Base-by-base conservation (phyloP, 2,888 invertebrate species). In the Axea sp. region DNA sequence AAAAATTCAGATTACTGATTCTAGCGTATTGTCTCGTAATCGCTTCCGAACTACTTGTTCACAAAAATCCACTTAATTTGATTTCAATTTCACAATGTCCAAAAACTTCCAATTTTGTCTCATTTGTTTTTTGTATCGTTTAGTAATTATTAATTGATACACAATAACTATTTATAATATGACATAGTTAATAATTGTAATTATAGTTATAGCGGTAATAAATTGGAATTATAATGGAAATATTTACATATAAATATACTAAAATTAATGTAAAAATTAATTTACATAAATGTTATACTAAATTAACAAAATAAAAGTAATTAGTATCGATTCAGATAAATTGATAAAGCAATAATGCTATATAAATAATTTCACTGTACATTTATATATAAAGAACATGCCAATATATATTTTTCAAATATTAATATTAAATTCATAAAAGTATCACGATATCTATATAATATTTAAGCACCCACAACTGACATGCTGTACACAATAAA, bases 391-490 rank as follows among this genome's bases (percentile, higher is more conserved):
- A 41, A 12, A 17, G 33, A 8, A 31, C 67, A 67, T 67, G 57
- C 55, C 19, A 67, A 49, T 33, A 41, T 39, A 33, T 39, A 31
- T 24, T 49, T 39, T 47, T 7, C 12, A 39, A 51, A 35, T 49
- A 57, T 31, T 14, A 6, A 39, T 12, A 49, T 15, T n/a, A 60
- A 14, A 39, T 28, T 22, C 5, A 9, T 7, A 43, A 43, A 51
- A 51, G 11, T 45, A 55, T 55, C 47, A 60, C 69, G 60, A 69
- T 69, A 59, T 51, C 39, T 43, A 53, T 60, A 69, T 55, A 47
- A 69, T 43, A 47, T 47, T 60, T 43, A 74, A 74, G 69, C 64
- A 64, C 59, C 69, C 62, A 73, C 35, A 49, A 67, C 7, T 45
- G 49, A 35, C 73, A 73, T 73, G 74, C 74, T 49, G 53, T 60